Conservation (phyloP, 2,113 vertebrate genomes). For the rabbit (Oryctolagus cuniculus) region DNA sequence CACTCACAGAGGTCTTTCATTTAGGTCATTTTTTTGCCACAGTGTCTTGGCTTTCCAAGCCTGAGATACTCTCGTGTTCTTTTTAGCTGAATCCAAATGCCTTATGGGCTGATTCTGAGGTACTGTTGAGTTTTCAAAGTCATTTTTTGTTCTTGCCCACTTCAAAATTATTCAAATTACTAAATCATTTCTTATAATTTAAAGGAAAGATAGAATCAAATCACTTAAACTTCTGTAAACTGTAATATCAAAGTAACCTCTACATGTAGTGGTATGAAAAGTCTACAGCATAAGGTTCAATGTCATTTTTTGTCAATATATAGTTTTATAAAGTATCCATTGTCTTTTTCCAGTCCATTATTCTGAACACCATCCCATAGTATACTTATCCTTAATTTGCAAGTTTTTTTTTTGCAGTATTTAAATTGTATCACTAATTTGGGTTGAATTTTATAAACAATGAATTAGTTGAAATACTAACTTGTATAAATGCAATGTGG, state of each 20-base stretch:
- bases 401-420: neutral
- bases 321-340: neutral
- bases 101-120: too few species aligned
- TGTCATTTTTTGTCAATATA: neutral
- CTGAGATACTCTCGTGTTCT: too few species aligned
- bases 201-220: neutral
- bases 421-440: slow-evolving; percentile 26
- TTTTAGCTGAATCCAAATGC: too few species aligned
- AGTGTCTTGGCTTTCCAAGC: too few species aligned
- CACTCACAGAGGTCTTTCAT: too few species aligned
- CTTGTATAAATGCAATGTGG: neutral
- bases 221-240: neutral
- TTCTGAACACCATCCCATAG: neutral
- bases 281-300: neutral
- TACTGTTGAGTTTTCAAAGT: neutral
- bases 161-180: neutral
- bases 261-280: neutral
- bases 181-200: neutral
- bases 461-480: neutral
- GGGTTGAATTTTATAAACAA: neutral
- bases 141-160: neutral
- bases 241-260: fast-evolving
- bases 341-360: neutral
- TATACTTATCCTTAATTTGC: neutral
- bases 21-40: too few species aligned